Evolutionary conservation across 2,797 vertebrate species (phyloP), one percentile per base, ranked within the genome.

Genomic region (Champsocephalus esox): DNA sequence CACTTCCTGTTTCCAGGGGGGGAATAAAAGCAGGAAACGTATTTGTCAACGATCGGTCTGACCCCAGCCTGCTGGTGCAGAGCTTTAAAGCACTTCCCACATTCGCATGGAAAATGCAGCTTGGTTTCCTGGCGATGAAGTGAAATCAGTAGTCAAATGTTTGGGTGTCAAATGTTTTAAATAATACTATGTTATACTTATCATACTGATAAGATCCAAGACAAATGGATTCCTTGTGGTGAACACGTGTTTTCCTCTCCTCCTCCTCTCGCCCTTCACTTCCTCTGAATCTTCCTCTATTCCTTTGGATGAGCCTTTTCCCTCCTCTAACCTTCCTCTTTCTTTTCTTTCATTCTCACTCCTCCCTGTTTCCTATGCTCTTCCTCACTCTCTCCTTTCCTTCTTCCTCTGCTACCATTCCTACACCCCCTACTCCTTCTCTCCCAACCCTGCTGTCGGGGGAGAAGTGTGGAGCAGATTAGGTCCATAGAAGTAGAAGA

Each of bases 401-500:
- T 24, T 24, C 38, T 9, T 28, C 12, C 17, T 43, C 3, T 4
- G 34, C 11, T 3, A 1, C 59, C 3, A 50, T 3, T 24, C 48
- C n/a, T 10, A 50, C 12, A 12, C 59, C 52, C 4, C 56, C 56
- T 43, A 66, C 58, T 62, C 51, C 73, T 59, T 56, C 78, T 63
- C 19, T 38, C 9, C 34, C 34, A 7, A 6, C 34, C 34, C 69
- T 67, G 3, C 61, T 75, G 63, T 80, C 63, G 52, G 70, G 68
- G 77, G 32, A 79, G 73, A 89, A 72, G 88, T 77, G 81, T 86
- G 89, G 87, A 85, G 83, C 87, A 92, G 87, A 92, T 92, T 93
- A 91, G 75, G 38, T 89, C 88, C 85, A 88, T 44, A 86, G 76
- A 77, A 77, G 79, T 81, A 90, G 85, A 83, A 91, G 88, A 91